A percentile compares a stretch with the other conserved stretches of the same genome.
Evolutionary conservation across 1,140 invertebrate genomes (phyloP).

Genomic region (Protaetia brevitarsis): DNA sequence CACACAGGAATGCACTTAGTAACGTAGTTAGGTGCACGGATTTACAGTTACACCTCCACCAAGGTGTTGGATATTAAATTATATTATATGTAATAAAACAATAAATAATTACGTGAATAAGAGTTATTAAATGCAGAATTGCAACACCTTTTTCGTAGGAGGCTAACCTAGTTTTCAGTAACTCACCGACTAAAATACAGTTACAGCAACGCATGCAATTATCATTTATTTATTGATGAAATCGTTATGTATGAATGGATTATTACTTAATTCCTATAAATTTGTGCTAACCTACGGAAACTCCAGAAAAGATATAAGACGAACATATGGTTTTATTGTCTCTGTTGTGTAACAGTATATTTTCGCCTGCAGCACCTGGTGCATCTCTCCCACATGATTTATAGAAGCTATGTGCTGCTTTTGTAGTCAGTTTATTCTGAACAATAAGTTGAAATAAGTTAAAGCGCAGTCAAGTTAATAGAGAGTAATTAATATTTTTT

Average conservation of each 20-base stretch:
- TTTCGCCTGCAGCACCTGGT: background rate
- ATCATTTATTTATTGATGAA: background rate
- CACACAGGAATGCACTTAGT: background rate
- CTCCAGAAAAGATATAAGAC: background rate
- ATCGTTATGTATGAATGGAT: background rate
- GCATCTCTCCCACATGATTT: background rate
- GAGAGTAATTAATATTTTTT: too few species aligned
- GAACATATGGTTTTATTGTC: background rate
- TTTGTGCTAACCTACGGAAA: background rate
- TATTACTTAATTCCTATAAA: constrained; percentile 9
- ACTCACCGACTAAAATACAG: background rate
- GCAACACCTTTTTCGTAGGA: background rate
- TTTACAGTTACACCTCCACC: background rate
- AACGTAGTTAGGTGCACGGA: background rate
- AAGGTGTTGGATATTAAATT: background rate
- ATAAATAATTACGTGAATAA: background rate
- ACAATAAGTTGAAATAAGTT: background rate
- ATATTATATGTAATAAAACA: constrained; percentile 8
- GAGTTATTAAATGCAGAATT: background rate
- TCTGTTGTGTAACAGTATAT: background rate
- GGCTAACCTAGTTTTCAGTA: constrained; percentile 3
- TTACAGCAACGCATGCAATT: background rate
- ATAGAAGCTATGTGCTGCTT: background rate
- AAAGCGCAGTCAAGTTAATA: too few species aligned
- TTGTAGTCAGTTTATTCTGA: background rate